Percentiles rank a stretch among this genome's conserved stretches.
These are phyloP conservation scores for Anoplopoma fimbria DNA, from an alignment of 2,113 vertebrate genomes.

Conservation along the genomic window DNA sequence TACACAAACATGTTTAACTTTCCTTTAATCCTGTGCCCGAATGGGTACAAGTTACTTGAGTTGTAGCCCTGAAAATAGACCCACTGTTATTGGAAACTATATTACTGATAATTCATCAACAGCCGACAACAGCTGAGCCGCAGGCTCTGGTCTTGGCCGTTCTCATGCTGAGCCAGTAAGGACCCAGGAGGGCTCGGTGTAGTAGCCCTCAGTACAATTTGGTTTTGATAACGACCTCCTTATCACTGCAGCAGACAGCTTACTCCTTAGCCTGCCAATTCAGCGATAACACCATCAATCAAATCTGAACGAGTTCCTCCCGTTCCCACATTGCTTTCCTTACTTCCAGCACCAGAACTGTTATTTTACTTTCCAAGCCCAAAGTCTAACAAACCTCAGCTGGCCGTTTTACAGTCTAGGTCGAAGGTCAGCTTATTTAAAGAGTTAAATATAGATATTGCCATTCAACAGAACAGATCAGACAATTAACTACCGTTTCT, in stretches of 20 bases:
- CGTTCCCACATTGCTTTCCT: slow-evolving; percentile 53
- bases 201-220: slow-evolving; percentile 39
- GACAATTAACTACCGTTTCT: not conserved
- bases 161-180: slow-evolving; percentile 31
- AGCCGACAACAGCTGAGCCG: slow-evolving; percentile 39
- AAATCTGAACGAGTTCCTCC: slow-evolving; percentile 52
- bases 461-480: not conserved
- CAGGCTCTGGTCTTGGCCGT: slow-evolving; percentile 45
- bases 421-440: not conserved
- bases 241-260: slow-evolving; percentile 69
- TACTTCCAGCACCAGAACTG: slow-evolving; percentile 24
- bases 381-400: slow-evolving; percentile 44
- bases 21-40: slow-evolving; percentile 42
- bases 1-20: slow-evolving; percentile 65
- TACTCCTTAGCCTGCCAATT: slow-evolving; percentile 58
- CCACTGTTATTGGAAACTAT: slow-evolving; percentile 63
- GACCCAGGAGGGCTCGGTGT: slow-evolving; percentile 43
- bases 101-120: slow-evolving; percentile 71
- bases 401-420: slow-evolving; percentile 1
- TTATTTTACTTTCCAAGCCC: slow-evolving; percentile 31
- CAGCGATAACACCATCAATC: slow-evolving; percentile 65
- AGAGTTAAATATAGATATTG: not conserved
- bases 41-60: slow-evolving; percentile 21
- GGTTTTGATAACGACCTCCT: slow-evolving; percentile 59
- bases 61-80: slow-evolving; percentile 64